A percentile compares a stretch with the other conserved stretches of the same genome.
phyloP scores from a whole-genome alignment of 2,888 invertebrate genomes.

The Pristionchus exspectatus region DNA sequence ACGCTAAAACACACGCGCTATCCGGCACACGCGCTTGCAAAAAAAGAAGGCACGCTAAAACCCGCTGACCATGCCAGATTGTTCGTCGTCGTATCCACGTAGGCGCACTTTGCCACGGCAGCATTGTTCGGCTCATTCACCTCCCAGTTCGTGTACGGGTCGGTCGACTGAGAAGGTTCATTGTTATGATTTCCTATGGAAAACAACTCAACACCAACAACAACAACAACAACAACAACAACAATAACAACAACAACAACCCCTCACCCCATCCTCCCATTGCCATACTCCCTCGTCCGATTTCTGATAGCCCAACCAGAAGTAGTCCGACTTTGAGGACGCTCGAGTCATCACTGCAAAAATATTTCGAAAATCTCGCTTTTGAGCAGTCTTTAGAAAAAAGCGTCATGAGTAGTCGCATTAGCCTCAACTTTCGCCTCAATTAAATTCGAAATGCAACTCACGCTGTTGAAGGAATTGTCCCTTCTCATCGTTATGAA shows the following conservation, averaged over 20 bases:
- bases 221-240: neutral
- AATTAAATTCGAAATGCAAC: too few species aligned
- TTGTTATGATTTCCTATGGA: neutral
- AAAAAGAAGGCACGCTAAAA: neutral
- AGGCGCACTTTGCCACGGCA: neutral
- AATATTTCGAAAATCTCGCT: neutral
- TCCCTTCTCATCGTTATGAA: neutral
- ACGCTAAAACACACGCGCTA: too few species aligned
- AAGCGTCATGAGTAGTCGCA: too few species aligned
- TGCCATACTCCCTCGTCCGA: neutral
- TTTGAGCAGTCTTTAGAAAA: too few species aligned
- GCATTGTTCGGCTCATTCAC: neutral
- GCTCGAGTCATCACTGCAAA: neutral
- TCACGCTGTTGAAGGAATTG: neutral
- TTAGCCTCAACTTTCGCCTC: too few species aligned
- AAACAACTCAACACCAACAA: neutral
- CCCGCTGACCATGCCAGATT: neutral
- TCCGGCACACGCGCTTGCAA: too few species aligned
- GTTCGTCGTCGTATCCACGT: neutral
- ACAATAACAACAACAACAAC: neutral
- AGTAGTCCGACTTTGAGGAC: neutral
- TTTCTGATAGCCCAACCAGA: neutral
- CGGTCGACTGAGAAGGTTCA: neutral
- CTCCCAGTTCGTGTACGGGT: neutral
- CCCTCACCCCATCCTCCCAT: neutral